Base-by-base conservation (phyloP, 2,888 invertebrate species). In the Papilio elwesi region DNA sequence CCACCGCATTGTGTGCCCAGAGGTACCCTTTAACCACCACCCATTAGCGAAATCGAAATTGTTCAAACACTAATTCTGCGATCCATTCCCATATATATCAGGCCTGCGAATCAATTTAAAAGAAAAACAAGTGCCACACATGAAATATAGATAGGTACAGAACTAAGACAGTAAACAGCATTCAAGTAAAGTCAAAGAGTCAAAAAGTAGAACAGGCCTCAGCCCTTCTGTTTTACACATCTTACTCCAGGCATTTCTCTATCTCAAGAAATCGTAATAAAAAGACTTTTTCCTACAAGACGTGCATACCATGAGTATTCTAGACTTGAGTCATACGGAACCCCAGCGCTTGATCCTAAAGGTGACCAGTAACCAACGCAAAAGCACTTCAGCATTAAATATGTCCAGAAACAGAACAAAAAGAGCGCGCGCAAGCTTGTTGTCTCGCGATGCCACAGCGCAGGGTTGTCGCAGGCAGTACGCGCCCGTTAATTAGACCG, bases 401-500 rank as follows among this genome's bases (percentile, higher is more conserved):
- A 43, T 62, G 15, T 62, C 43, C 15, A 43, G 26, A 26, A 62
- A 62, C 43, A 62, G 43, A 62, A 15, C 43, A 62, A 43, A 62
- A 62, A 62, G 59, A 13, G 38, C 13, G 38, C 13, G n/a, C 49
- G 13, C 38, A 62, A 38, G 47, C 67, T 26, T 55, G 16, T 47
- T 16, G 47, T 52, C 15, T n/a, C 38, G 53, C 15, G 36, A 62
- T n/a, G 59, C 59, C n/a, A 70, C 77, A 76, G 74, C 75, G 80
- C 73, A 63, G 75, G 81, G 79, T 76, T 75, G 74, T 70, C 75
- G 77, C 79, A 43, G 43, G 55, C 68, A n/a, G 48, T 38, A n/a
- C 70, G 55, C 36, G 73, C 76, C 76, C 82, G 79, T 89, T 89
- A 89, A 90, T 90, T 88, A 87, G 87, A 81, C 79, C 82, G 78